Evolutionary conservation across 2,888 invertebrate species (phyloP).

Genomic region (Teinopalpus imperialis): DNA sequence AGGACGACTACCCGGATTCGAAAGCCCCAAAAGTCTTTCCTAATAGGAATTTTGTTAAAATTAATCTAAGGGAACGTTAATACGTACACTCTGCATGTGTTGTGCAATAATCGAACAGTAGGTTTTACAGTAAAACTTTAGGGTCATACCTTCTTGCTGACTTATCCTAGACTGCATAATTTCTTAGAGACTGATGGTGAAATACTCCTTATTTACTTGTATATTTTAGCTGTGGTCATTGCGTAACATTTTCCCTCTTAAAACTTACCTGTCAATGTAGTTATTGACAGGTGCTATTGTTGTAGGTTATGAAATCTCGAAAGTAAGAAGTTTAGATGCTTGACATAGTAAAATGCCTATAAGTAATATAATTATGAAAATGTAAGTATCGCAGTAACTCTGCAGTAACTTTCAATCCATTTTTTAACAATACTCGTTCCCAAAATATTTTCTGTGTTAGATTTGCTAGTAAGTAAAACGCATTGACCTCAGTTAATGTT

Average conservation of each 20-base stretch:
- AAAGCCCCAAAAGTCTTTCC: constrained; percentile 39
- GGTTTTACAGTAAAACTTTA: constrained; percentile 57
- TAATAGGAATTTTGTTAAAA: constrained; percentile 44
- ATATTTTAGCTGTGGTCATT: constrained; percentile 37
- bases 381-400: not conserved
- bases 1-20: constrained; percentile 34
- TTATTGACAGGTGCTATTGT: constrained; percentile 7
- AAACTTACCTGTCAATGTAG: constrained; percentile 7
- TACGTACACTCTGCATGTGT: constrained; percentile 76
- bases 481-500: constrained; percentile 27
- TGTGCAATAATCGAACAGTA: constrained; percentile 75
- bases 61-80: constrained; percentile 49
- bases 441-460: not conserved
- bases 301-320: constrained; percentile 11
- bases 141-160: constrained; percentile 62
- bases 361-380: too few species aligned
- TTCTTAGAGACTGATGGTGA: constrained; percentile 60
- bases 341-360: too few species aligned
- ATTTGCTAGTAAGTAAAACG: constrained; percentile 11
- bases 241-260: constrained; percentile 16
- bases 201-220: constrained; percentile 37
- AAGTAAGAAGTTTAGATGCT: constrained; percentile 12
- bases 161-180: constrained; percentile 46
- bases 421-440: constrained; percentile 2
- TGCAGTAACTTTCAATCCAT: too few species aligned